phyloP scores from a whole-genome alignment of 2,797 vertebrate species.

The Streptopelia turtur region DNA sequence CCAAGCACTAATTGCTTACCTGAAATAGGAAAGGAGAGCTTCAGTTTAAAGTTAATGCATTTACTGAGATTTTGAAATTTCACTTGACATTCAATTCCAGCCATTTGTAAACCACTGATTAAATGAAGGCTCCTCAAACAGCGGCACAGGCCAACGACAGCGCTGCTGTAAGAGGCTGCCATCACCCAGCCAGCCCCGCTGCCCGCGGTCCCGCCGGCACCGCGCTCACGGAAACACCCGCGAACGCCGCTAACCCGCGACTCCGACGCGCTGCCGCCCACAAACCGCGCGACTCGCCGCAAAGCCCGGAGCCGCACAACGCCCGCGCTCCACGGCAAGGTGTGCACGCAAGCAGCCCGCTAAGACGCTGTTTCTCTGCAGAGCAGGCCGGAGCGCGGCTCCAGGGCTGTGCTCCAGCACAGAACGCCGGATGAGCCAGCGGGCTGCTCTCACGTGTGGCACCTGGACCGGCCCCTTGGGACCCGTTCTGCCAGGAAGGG shows the following conservation, averaged over 20 bases:
- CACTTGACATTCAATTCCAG: constrained; percentile 21
- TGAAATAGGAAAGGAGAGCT: constrained; percentile 5
- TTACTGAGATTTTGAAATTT: constrained; percentile 42
- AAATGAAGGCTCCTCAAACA: constrained; percentile 18
- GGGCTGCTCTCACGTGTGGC: neutral
- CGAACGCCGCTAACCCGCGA: no score
- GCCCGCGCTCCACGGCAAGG: neutral
- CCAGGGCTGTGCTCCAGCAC: neutral
- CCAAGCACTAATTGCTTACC: neutral
- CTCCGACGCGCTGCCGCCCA: no score
- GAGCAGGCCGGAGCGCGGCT: neutral
- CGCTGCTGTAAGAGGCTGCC: neutral
- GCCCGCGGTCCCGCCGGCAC: neutral
- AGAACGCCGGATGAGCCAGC: rapidly evolving
- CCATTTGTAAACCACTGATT: constrained; percentile 19
- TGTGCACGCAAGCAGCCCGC: neutral
- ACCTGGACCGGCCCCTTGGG: neutral
- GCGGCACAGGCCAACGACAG: neutral
- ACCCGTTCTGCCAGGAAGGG: neutral
- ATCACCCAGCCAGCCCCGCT: neutral
- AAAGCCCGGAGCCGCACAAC: neutral
- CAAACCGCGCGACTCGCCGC: neutral
- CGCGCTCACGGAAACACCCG: no score
- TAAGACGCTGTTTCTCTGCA: neutral
- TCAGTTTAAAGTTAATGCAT: constrained; percentile 4